Evolutionary conservation across 2,797 vertebrate genomes (phyloP), one percentile per base, ranked within the genome.

Genomic region (Botia almorhae): DNA sequence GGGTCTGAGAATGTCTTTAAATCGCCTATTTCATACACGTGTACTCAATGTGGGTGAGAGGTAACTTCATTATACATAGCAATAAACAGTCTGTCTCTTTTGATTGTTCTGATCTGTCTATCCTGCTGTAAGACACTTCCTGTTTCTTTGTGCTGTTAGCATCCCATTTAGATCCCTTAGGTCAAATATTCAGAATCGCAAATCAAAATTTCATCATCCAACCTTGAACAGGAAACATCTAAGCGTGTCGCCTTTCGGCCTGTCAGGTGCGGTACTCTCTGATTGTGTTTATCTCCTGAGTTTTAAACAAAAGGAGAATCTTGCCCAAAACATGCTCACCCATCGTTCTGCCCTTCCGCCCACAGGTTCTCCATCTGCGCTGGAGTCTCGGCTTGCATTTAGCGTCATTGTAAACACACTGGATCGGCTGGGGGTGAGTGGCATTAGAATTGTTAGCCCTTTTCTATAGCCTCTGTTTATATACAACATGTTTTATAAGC

Each of bases 391-490:
- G 29, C 56, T 61, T 0, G 29, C 58, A 63, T 79, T 79, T 63
- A 80, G 36, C 13, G 17, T 58, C 78, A 80, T 80, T 80, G 61
- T 73, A 80, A 80, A 80, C 69, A 73, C 33, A 1, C 19, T 2
- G 8, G 43, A 39, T 8, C 3, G 46, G 61, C 23, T 23, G 33
- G 26, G 29, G 23, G 50, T 79, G 56, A 83, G 76, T 71, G 84
- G 78, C 82, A 86, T 77, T 64, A 70, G 84, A 74, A 90, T 91
- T 92, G 89, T 93, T 85, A 76, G 76, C 81, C 80, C 23, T 83
- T 83, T 86, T 90, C 87, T 91, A 90, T 90, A 87, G 90, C 78
- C 88, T 85, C 89, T 90, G 89, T 92, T 91, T 92, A 88, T 68
- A 86, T 89, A 85, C 92, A 91, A 90, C 78, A 80, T 91, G 93